phyloP scores from a whole-genome alignment of 2,113 vertebrate species.

The Burhinus bistriatus region DNA sequence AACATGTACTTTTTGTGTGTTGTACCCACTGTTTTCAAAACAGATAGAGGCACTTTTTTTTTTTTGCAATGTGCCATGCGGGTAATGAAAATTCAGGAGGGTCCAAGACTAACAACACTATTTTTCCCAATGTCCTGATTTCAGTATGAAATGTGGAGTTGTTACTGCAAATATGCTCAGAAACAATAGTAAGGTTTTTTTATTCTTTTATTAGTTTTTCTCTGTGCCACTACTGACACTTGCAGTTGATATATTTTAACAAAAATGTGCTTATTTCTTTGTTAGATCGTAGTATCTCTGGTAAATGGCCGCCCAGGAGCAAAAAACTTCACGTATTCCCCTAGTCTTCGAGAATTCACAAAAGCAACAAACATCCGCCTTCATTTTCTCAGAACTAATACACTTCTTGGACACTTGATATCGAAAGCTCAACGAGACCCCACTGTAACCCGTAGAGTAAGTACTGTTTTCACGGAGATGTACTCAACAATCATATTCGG shows the following conservation, averaged over 20 bases:
- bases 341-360: constrained; percentile 84
- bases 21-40: not conserved
- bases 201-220: not conserved
- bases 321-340: constrained; percentile 84
- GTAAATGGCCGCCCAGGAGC: constrained; percentile 88
- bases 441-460: constrained; percentile 88
- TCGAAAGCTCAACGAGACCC: constrained; percentile 89
- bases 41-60: not conserved
- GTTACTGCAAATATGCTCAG: not conserved
- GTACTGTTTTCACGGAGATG: not conserved
- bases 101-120: not conserved
- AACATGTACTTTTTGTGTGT: not conserved
- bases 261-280: not conserved
- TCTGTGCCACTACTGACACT: not conserved
- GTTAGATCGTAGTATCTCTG: constrained; percentile 88
- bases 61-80: not conserved
- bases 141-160: not conserved
- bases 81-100: not conserved
- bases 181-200: not conserved
- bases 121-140: not conserved
- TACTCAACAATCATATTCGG: not conserved
- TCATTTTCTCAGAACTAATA: constrained; percentile 86
- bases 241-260: not conserved
- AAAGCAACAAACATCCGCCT: constrained; percentile 90
- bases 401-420: constrained; percentile 90